Percentiles rank a stretch among this genome's conserved stretches.
Conservation (phyloP, 2,113 vertebrate species). For the Crotalus viridis region DNA sequence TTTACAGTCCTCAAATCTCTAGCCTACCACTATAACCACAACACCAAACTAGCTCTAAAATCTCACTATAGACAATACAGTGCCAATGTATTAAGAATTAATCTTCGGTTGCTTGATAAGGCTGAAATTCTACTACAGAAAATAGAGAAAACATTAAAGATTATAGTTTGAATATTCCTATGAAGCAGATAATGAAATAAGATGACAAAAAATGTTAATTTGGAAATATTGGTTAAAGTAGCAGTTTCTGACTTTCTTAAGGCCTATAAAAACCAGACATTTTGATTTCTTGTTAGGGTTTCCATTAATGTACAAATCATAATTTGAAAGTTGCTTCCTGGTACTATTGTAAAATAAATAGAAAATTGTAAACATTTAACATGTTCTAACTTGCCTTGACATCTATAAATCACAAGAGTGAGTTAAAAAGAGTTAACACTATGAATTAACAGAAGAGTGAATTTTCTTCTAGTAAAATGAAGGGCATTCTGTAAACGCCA, state of each 20-base stretch:
- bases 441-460: not conserved
- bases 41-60: not conserved
- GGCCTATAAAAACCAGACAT: not conserved
- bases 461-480: not conserved
- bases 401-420: not conserved
- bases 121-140: not conserved
- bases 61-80: not conserved
- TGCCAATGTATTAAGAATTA: not conserved
- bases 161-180: not conserved
- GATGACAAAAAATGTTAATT: not conserved
- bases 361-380: not conserved
- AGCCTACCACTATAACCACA: not conserved
- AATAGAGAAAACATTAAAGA: not conserved
- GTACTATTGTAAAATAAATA: conserved; percentile 16
- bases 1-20: not conserved
- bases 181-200: not conserved
- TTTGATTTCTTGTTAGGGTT: not conserved
- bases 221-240: not conserved
- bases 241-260: not conserved
- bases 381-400: not conserved
- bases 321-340: not conserved
- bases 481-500: not conserved
- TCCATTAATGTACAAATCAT: not conserved
- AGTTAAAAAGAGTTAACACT: not conserved
- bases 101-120: not conserved